Evolutionary conservation across 2,797 vertebrate species (phyloP).

Genomic region (Coregonus sp.): DNA sequence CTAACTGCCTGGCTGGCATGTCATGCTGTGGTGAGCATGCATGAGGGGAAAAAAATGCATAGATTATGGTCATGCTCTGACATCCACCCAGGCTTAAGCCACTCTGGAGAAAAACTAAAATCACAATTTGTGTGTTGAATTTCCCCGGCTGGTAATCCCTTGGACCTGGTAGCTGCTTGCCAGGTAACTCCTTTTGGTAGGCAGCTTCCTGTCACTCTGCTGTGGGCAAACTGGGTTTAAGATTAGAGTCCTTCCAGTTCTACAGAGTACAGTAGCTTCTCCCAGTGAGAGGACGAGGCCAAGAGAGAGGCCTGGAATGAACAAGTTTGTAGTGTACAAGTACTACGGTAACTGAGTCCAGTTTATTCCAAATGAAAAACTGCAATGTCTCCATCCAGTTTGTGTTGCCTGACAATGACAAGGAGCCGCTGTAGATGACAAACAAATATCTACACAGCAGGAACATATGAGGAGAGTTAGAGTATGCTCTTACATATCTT

Average conservation of each 20-base stretch:
- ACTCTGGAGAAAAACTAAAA: conserved; percentile 46
- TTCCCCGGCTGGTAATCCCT: conserved; percentile 58
- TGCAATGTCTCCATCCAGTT: conserved; percentile 1
- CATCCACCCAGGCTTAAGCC: conserved; percentile 60
- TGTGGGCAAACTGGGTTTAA: conserved; percentile 45
- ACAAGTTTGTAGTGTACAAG: not conserved
- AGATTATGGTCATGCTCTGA: conserved; percentile 70
- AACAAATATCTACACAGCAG: not conserved
- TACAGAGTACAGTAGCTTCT: conserved; percentile 27
- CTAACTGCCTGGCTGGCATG: conserved; percentile 71
- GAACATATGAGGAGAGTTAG: conserved; percentile 5
- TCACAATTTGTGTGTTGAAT: conserved; percentile 49
- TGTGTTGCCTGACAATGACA: not conserved
- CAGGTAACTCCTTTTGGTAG: conserved; percentile 67
- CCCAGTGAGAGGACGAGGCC: conserved; percentile 43
- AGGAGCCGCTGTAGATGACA: not conserved
- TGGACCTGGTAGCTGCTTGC: conserved; percentile 54
- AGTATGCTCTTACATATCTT: not conserved
- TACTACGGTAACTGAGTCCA: not conserved
- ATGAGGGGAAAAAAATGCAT: conserved; percentile 66
- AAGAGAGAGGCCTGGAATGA: conserved; percentile 37
- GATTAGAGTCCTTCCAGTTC: conserved; percentile 52
- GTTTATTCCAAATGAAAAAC: not conserved
- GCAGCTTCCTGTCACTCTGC: conserved; percentile 52
- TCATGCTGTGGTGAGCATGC: conserved; percentile 66